Conservation (phyloP, 2,888 invertebrate genomes). For the Orthonevra nobilis region DNA sequence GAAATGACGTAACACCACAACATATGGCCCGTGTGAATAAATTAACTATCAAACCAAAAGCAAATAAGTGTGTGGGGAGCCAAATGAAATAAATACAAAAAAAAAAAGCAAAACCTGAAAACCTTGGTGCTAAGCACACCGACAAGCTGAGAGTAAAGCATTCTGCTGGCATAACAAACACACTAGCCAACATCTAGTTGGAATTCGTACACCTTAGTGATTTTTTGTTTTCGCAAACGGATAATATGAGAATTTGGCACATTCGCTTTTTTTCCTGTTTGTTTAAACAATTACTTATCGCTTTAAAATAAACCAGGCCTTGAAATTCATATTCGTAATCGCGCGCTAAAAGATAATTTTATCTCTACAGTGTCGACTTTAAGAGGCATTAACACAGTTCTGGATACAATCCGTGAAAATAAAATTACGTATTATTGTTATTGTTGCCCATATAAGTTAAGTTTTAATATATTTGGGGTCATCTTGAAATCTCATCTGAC, state of each 20-base stretch:
- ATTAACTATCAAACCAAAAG: slow-evolving; percentile 29
- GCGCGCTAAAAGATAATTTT: background rate
- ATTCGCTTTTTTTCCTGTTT: slow-evolving; percentile 16
- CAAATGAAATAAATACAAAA: background rate
- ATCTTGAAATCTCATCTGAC: slow-evolving; percentile 17
- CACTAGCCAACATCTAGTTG: background rate
- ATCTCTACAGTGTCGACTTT: background rate
- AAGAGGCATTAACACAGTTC: slow-evolving; percentile 25
- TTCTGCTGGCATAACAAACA: background rate
- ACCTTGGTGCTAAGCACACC: slow-evolving; percentile 48
- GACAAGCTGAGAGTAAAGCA: slow-evolving; percentile 1
- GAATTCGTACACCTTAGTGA: background rate
- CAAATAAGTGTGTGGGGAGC: slow-evolving; percentile 42
- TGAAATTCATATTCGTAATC: background rate
- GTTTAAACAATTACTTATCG: background rate
- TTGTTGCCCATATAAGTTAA: no score
- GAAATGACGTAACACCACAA: slow-evolving; percentile 49
- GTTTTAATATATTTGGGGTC: slow-evolving; percentile 12
- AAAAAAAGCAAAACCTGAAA: slow-evolving; percentile 56
- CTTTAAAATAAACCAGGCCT: background rate
- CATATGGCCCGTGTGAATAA: slow-evolving; percentile 59
- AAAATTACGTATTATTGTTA: no score
- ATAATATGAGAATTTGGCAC: slow-evolving; percentile 9
- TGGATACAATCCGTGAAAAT: slow-evolving; percentile 2
- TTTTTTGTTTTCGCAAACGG: background rate